These are phyloP conservation scores for Pithys albifrons DNA, from an alignment of 2,113 vertebrate genomes.

Conservation along the genomic window DNA sequence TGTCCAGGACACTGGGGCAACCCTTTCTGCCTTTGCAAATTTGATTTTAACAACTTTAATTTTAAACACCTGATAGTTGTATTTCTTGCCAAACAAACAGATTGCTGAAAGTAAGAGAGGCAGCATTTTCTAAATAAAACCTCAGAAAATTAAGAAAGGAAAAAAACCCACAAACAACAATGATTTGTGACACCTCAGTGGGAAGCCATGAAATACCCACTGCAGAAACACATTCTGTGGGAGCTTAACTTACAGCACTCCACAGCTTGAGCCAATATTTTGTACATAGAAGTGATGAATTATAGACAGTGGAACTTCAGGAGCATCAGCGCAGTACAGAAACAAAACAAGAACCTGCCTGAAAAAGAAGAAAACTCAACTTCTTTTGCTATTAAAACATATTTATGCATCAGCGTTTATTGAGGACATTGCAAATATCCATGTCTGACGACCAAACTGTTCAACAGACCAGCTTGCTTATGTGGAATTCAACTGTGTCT, in stretches of 20 bases:
- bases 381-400: background rate
- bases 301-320: background rate
- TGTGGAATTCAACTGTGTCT: background rate
- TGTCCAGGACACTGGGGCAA: conserved; percentile 21
- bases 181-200: background rate
- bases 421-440: background rate
- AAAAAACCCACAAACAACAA: background rate
- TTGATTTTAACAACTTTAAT: conserved; percentile 56
- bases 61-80: conserved; percentile 22
- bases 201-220: background rate
- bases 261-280: background rate
- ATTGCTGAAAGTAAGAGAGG: background rate
- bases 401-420: background rate
- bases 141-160: background rate
- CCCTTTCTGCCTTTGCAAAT: conserved; percentile 41
- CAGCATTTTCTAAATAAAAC: background rate
- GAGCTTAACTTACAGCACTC: background rate
- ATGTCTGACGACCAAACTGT: background rate
- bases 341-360: background rate
- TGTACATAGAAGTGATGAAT: background rate
- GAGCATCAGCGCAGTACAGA: background rate
- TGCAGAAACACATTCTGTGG: background rate
- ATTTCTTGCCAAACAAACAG: conserved; percentile 16
- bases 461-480: background rate
- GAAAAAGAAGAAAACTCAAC: background rate